Conservation (phyloP, 92 coral and sea anemone genomes). For the Umimayanthus chanpuru region DNA sequence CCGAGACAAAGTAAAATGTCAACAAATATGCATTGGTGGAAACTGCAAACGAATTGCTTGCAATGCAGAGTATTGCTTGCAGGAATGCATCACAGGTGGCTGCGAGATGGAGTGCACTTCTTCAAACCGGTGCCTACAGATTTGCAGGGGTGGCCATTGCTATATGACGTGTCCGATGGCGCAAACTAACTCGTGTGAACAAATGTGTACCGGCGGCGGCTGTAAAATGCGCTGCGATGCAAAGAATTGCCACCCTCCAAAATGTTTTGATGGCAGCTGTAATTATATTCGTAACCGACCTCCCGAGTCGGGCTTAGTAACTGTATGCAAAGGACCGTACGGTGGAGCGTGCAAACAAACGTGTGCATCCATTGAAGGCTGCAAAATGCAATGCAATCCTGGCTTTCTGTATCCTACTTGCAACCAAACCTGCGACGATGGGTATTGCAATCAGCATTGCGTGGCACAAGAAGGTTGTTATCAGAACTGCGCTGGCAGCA, state of each 20-base stretch:
- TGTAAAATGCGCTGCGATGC: conserved; percentile 80
- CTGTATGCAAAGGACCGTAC: conserved; percentile 53
- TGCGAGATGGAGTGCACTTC: conserved; percentile 86
- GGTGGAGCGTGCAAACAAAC: conserved; percentile 68
- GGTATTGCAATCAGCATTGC: conserved; percentile 71
- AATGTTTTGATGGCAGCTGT: conserved; percentile 78
- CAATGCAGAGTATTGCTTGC: conserved; percentile 74
- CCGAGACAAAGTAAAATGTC: conserved; percentile 67
- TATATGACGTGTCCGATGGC: conserved; percentile 75
- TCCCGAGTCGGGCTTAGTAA: conserved; percentile 56
- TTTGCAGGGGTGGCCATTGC: conserved; percentile 83
- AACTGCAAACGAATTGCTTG: conserved; percentile 76
- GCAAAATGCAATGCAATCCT: conserved; percentile 64
- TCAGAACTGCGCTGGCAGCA: conserved; percentile 80
- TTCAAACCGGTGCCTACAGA: conserved; percentile 66
- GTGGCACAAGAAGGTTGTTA: conserved; percentile 62
- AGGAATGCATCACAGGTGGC: conserved; percentile 81
- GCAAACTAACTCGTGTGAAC: conserved; percentile 63
- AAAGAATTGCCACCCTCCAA: conserved; percentile 69
- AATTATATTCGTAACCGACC: conserved; percentile 67
- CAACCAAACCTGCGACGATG: conserved; percentile 80
- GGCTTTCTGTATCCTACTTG: conserved; percentile 61
- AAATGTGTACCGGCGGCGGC: conserved; percentile 75
- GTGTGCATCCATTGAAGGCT: conserved; percentile 69
- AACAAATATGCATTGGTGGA: conserved; percentile 81